phyloP scores from a whole-genome alignment of 2,888 invertebrate species.

The Calameuta pallipes region DNA sequence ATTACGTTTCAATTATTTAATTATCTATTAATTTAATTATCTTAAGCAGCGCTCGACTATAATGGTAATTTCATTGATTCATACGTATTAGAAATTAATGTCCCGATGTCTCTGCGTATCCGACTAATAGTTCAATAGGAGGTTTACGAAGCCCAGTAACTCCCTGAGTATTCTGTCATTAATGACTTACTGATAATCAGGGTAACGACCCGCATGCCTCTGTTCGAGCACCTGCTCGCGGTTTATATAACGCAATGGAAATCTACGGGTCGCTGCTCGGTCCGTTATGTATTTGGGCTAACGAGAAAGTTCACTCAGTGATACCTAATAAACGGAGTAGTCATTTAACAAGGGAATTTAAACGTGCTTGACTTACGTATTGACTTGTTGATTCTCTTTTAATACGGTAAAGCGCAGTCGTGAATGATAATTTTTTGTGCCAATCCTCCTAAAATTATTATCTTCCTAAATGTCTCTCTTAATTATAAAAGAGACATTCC shows the following conservation, averaged over 20 bases:
- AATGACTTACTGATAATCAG: neutral
- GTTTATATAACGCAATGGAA: neutral
- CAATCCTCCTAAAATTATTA: neutral
- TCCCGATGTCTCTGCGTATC: neutral
- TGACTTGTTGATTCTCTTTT: neutral
- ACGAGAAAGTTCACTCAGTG: neutral
- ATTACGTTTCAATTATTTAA: neutral
- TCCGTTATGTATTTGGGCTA: neutral
- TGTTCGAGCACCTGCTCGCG: neutral
- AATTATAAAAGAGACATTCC: neutral
- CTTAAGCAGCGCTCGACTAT: neutral
- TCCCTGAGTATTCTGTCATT: neutral
- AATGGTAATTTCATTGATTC: neutral
- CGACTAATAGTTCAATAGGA: neutral
- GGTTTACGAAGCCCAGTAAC: neutral
- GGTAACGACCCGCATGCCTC: neutral
- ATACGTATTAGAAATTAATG: neutral
- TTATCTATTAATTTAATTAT: neutral
- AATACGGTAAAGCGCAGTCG: neutral
- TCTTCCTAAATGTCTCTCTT: too few relatives aligned
- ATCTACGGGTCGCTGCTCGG: neutral
- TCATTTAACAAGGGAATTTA: neutral
- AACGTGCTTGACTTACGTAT: neutral
- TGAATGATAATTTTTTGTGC: neutral
- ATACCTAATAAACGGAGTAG: neutral